Base-by-base conservation (phyloP, 2,113 vertebrate genomes). In the Hemibagrus wyckioides region DNA sequence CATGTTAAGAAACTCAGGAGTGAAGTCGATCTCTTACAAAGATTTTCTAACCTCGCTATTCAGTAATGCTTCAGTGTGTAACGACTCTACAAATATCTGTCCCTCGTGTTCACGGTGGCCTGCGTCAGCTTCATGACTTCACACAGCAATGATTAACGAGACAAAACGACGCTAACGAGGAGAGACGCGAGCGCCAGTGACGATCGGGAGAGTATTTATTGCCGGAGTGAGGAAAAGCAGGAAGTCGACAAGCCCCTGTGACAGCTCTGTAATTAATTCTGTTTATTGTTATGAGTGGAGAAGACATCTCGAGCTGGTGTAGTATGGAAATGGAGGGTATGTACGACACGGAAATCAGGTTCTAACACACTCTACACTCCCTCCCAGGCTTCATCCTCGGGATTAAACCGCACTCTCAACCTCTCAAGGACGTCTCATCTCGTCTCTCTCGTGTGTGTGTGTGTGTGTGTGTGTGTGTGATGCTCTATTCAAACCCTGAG, bases 401-500 rank as follows among this genome's bases (percentile, higher is more conserved):
- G 21, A 39, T 77, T 54, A 65, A 86, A 80, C 30, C 28, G 11
- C 2, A 25, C 57, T 79, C 57, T 59, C 39, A 30, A 44, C 10
- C 28, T 63, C 57, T 86, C 84, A 79, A 65, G 59, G 84, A 52
- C 33, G 21, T 63, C 73, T 79, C 15, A 14, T 57, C 39, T 57
- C 13, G 2, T 7, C 44, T 5, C 44, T 2, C 3, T 5, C 9
- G 44, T 48, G 44, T 48, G n/a, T n/a, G 44, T 15, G 73, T 71
- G 67, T 71, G 75, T 48, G 73, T 48, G 41, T 76, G 73, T 41
- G 39, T 77, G 33, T 59, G 54, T n/a, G 44, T 41, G 52, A 63
- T 73, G 67, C 54, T 65, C 41, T 57, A 63, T 93, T 88, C 93
- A 89, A 90, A 88, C 91, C 94, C 93, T 63, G 79, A 81, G 79